These are phyloP conservation scores for Crax fasciolata DNA, from an alignment of 2,797 vertebrate species.

Conservation along the genomic window DNA sequence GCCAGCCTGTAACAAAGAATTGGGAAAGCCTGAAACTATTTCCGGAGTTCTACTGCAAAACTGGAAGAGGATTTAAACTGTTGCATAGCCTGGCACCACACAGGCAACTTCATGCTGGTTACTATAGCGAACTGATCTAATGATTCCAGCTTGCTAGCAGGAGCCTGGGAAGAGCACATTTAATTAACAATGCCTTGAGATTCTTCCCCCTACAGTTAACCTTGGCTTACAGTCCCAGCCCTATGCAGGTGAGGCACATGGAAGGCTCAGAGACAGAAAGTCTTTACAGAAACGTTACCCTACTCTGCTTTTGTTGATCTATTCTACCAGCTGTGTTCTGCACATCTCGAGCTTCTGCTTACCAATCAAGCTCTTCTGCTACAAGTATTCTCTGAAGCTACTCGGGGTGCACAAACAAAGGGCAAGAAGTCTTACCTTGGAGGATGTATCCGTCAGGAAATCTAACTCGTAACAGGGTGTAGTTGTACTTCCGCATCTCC, in stretches of 20 bases:
- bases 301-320: accelerated
- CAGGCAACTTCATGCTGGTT: not conserved
- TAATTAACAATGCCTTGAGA: conserved; percentile 29
- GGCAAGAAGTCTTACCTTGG: conserved; percentile 82
- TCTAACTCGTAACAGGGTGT: conserved; percentile 91
- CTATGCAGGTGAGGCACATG: not conserved
- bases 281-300: accelerated
- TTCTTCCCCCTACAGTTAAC: not conserved
- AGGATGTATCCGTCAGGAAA: conserved; percentile 92
- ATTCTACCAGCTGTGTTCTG: not conserved
- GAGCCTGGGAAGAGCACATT: conserved; percentile 12
- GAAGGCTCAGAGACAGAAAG: not conserved
- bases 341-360: not conserved
- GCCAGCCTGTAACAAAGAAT: conserved; percentile 40
- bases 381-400: accelerated
- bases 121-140: not conserved
- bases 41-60: not conserved
- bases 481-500: conserved; percentile 92
- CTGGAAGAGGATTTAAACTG: not conserved
- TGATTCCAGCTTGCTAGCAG: not conserved
- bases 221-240: not conserved
- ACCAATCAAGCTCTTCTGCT: not conserved
- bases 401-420: accelerated
- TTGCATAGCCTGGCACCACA: not conserved
- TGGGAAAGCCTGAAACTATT: conserved; percentile 21